These are phyloP conservation scores for Periphyllus acericola DNA, from an alignment of 2,888 invertebrate species.

Conservation along the genomic window DNA sequence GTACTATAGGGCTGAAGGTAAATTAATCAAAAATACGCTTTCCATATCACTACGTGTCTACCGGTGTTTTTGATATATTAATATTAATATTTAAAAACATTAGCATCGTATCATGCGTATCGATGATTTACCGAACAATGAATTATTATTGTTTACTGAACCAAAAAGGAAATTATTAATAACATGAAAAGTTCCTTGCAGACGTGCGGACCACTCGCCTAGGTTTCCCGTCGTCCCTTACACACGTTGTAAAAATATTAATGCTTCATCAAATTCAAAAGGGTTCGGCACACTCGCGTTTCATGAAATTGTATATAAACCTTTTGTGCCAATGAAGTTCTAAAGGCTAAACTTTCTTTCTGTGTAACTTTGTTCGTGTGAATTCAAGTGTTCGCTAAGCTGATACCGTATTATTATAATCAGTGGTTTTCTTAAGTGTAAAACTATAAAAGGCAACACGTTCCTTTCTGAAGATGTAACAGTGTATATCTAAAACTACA, in stretches of 20 bases:
- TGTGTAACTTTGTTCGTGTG: background rate
- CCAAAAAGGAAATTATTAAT: background rate
- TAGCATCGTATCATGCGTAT: too few species aligned
- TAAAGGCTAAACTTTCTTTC: background rate
- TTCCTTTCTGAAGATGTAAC: background rate
- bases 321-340: background rate
- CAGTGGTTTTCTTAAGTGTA: background rate
- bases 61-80: too few species aligned
- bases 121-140: too few species aligned
- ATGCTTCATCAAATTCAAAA: background rate
- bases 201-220: background rate
- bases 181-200: background rate
- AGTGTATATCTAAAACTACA: background rate
- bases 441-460: background rate
- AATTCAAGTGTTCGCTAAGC: background rate
- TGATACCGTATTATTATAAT: slow-evolving; percentile 1
- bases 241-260: background rate
- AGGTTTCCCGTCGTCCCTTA: background rate
- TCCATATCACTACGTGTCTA: too few species aligned
- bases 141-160: too few species aligned
- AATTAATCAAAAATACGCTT: too few species aligned
- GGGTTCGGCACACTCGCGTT: background rate
- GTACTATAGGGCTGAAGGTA: too few species aligned
- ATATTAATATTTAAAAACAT: too few species aligned
- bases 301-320: background rate